Percentiles rank a stretch among this genome's conserved stretches.
phyloP scores from a whole-genome alignment of 2,113 vertebrate species.

The Apodemus speciosus region DNA sequence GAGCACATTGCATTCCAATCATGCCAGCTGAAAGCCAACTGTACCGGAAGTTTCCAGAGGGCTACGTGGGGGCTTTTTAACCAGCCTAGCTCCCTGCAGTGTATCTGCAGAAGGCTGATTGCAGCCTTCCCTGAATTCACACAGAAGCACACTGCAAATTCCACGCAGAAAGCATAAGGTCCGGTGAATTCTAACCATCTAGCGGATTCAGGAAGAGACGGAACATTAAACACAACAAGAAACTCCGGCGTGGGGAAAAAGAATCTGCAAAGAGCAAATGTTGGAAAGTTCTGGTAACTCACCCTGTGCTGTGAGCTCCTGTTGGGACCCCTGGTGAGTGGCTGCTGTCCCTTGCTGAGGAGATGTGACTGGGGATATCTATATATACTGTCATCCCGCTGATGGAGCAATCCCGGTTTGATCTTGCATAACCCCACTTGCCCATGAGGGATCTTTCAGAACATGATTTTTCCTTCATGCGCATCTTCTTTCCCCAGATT shows the following conservation, averaged over 20 bases:
- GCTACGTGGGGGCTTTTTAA: not conserved
- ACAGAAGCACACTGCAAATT: not conserved
- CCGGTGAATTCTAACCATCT: not conserved
- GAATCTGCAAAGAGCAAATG: not conserved
- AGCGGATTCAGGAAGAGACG: not conserved
- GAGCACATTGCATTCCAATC: not conserved
- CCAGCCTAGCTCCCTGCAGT: not conserved
- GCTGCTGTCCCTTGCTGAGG: not conserved
- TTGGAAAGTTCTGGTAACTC: not conserved
- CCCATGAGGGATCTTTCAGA: not conserved
- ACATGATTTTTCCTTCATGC: not conserved
- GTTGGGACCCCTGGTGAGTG: not conserved
- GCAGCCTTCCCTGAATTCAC: not conserved
- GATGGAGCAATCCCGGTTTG: not conserved
- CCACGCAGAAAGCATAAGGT: too few relatives aligned
- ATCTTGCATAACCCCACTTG: not conserved
- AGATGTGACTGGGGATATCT: not conserved
- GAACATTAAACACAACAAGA: not conserved
- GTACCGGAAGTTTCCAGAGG: not conserved
- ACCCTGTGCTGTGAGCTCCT: not conserved
- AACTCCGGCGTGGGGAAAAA: not conserved
- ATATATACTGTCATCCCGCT: not conserved
- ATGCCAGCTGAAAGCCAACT: not conserved
- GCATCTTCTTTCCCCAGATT: slow-evolving; percentile 9
- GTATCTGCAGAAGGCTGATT: not conserved